Evolutionary conservation across 2,888 invertebrate genomes (phyloP).

Genomic region (Petrolisthes manimaculis): DNA sequence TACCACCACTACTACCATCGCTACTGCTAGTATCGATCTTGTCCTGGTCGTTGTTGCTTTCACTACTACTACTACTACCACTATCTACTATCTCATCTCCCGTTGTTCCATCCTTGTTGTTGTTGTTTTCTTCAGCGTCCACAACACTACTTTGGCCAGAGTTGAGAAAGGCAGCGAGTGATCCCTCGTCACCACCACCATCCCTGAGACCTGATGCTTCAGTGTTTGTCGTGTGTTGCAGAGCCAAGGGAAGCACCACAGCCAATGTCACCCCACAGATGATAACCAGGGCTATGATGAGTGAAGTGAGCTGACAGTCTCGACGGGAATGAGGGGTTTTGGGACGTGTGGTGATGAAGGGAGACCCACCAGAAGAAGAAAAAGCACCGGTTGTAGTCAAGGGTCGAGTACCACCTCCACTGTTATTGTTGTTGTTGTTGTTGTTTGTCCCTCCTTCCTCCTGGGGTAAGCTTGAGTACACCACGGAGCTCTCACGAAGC

Average conservation of each 20-base stretch:
- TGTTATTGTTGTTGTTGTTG: too few species aligned
- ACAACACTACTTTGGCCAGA: neutral
- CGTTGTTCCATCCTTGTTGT: neutral
- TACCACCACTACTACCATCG: too few species aligned
- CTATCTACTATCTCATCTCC: too few species aligned
- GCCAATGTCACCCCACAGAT: slow-evolving; percentile 12
- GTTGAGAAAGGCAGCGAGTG: too few species aligned
- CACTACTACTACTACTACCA: neutral
- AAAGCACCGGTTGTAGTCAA: too few species aligned
- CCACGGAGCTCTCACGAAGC: slow-evolving; percentile 29
- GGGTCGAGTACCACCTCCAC: too few species aligned
- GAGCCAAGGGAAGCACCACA: slow-evolving; percentile 4
- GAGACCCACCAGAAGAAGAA: neutral
- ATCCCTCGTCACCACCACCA: too few species aligned
- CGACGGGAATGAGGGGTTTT: neutral
- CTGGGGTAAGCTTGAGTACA: slow-evolving; percentile 28
- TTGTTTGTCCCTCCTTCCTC: neutral
- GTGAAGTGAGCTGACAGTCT: neutral
- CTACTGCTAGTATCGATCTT: too few species aligned
- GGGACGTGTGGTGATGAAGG: slow-evolving; percentile 19
- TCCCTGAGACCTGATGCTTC: neutral
- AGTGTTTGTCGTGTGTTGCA: neutral
- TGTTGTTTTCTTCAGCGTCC: neutral
- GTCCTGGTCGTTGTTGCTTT: neutral
- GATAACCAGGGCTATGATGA: slow-evolving; percentile 11